These are phyloP conservation scores for Halocaridina rubra DNA, from an alignment of 2,888 invertebrate species.

Conservation along the genomic window DNA sequence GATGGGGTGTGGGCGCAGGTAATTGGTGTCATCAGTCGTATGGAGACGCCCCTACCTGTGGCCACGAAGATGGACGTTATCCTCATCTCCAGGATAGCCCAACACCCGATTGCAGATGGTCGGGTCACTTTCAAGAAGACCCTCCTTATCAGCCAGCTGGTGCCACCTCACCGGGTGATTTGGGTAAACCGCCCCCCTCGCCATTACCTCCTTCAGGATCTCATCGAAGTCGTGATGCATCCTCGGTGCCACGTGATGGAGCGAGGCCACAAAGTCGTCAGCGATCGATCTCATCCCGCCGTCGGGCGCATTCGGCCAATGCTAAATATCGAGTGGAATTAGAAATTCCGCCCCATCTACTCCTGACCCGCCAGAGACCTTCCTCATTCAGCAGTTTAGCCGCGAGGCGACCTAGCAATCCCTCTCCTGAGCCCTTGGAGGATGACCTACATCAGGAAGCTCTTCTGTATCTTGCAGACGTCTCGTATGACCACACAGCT, in stretches of 20 bases:
- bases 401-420: background rate
- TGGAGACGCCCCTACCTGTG: background rate
- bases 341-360: conserved; percentile 43
- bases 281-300: conserved; percentile 12
- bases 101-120: conserved; percentile 6
- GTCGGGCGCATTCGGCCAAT: conserved; percentile 40
- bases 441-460: conserved; percentile 21
- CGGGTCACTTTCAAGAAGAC: conserved; percentile 10
- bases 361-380: conserved; percentile 23
- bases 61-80: background rate
- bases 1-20: conserved; percentile 21
- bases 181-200: conserved; percentile 35
- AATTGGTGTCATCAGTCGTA: conserved; percentile 20
- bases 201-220: conserved; percentile 30
- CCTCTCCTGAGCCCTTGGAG: conserved; percentile 26
- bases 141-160: conserved; percentile 28
- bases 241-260: conserved; percentile 39
- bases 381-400: conserved; percentile 36
- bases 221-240: conserved; percentile 20
- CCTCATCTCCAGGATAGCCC: conserved; percentile 17
- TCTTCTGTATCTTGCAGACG: conserved; percentile 16
- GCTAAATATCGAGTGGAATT: conserved; percentile 31
- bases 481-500: background rate
- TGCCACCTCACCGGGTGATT: conserved; percentile 3
- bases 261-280: conserved; percentile 11